Conservation (phyloP, 1,140 invertebrate genomes). For the Scylla paramamosain region DNA sequence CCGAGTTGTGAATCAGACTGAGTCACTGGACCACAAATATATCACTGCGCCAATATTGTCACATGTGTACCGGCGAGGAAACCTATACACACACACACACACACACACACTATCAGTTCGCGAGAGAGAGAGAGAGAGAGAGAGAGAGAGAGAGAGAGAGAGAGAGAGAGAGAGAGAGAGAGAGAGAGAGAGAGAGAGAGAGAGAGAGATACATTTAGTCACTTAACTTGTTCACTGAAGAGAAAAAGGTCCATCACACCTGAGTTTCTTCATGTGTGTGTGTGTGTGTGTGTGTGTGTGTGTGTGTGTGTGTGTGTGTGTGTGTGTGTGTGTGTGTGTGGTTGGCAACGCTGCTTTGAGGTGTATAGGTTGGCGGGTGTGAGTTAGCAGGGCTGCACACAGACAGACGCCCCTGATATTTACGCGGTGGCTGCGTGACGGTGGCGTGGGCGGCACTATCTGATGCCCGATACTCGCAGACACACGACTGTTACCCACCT, state of each 20-base stretch:
- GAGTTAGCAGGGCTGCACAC: neutral
- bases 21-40: neutral
- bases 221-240: neutral
- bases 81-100: neutral
- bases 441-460: neutral
- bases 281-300: neutral
- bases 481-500: neutral
- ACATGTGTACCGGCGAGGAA: neutral
- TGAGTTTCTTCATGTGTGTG: neutral
- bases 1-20: neutral
- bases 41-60: neutral
- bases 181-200: too few species aligned
- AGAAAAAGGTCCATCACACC: too few species aligned
- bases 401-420: neutral
- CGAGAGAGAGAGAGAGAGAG: too few species aligned
- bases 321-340: neutral
- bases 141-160: too few species aligned
- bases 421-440: neutral
- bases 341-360: neutral
- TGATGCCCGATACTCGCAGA: neutral
- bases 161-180: too few species aligned
- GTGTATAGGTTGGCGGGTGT: neutral
- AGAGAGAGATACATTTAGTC: neutral
- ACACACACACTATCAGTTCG: neutral
- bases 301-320: too few species aligned